phyloP scores from a whole-genome alignment of 1,140 invertebrate species.

The Orius insidiosus region DNA sequence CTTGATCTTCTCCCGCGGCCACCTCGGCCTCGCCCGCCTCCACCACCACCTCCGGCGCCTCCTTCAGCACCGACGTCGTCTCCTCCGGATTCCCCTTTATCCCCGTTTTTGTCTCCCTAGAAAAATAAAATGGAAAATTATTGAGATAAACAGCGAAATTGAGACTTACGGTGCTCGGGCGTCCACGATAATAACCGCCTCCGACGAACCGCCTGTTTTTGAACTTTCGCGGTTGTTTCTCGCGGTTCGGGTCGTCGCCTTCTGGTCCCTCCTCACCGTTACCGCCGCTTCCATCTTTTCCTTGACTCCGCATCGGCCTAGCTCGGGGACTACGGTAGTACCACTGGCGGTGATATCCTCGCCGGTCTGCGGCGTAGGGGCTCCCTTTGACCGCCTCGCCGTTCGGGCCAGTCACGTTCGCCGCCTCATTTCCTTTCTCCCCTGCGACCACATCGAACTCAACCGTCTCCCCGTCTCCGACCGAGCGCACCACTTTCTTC shows the following conservation, averaged over 20 bases:
- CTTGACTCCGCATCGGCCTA: neutral
- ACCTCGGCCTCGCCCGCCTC: slow-evolving; percentile 25
- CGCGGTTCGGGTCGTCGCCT: neutral
- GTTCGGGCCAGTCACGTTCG: slow-evolving; percentile 88
- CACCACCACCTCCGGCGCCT: slow-evolving; percentile 19
- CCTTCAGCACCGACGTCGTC: slow-evolving; percentile 19
- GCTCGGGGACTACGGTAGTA: slow-evolving; percentile 26
- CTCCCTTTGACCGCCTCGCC: slow-evolving; percentile 87
- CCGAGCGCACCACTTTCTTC: slow-evolving; percentile 90
- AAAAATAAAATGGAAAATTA: neutral
- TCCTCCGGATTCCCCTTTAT: slow-evolving; percentile 19
- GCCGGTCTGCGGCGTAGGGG: slow-evolving; percentile 86
- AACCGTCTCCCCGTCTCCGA: slow-evolving; percentile 95
- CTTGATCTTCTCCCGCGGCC: too few relatives aligned
- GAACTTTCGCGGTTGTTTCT: neutral
- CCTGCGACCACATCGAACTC: slow-evolving; percentile 99
- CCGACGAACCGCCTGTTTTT: neutral
- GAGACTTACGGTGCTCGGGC: too few relatives aligned
- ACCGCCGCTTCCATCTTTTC: too few relatives aligned
- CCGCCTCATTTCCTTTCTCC: slow-evolving; percentile 94
- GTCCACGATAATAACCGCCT: neutral
- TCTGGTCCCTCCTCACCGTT: neutral
- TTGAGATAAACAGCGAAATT: too few relatives aligned
- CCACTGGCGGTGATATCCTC: slow-evolving; percentile 51
- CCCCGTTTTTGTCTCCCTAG: slow-evolving; percentile 14